These are phyloP conservation scores for Ennomos fuscantarius DNA, from an alignment of 2,888 invertebrate species.

Conservation along the genomic window DNA sequence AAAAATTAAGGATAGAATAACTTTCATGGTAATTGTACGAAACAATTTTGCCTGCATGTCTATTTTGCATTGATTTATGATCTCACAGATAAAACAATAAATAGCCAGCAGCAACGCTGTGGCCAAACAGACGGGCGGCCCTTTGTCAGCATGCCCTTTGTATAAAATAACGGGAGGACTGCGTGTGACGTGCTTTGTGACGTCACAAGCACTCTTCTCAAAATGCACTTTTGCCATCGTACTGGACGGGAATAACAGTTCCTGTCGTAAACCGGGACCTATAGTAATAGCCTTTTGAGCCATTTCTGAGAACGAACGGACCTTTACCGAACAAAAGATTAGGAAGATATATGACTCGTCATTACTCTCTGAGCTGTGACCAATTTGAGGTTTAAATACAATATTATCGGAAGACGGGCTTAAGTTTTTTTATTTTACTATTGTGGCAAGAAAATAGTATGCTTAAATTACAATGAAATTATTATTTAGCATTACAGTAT, in stretches of 20 bases:
- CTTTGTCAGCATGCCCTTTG: slow-evolving; percentile 70
- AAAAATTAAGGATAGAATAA: slow-evolving; percentile 8
- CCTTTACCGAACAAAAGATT: slow-evolving; percentile 65
- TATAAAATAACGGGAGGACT: slow-evolving; percentile 66
- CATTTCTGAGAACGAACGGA: slow-evolving; percentile 72
- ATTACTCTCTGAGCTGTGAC: slow-evolving; percentile 70
- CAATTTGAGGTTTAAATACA: slow-evolving; percentile 78
- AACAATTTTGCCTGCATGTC: slow-evolving; percentile 18
- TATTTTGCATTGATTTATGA: slow-evolving; percentile 62
- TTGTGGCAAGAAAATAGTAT: slow-evolving; percentile 51
- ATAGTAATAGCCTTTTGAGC: slow-evolving; percentile 55
- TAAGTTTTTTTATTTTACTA: slow-evolving; percentile 60
- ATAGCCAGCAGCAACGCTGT: slow-evolving; percentile 72
- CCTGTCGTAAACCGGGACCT: slow-evolving; percentile 79
- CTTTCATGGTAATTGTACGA: slow-evolving; percentile 5
- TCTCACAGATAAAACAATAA: slow-evolving; percentile 54
- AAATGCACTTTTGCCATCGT: slow-evolving; percentile 79
- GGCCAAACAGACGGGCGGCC: slow-evolving; percentile 63
- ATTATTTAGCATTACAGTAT: neutral
- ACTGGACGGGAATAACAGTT: slow-evolving; percentile 72
- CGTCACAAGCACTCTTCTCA: slow-evolving; percentile 71
- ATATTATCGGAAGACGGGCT: slow-evolving; percentile 57
- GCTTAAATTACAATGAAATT: neutral
- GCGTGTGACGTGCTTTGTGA: slow-evolving; percentile 68
- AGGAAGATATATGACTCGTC: slow-evolving; percentile 69